Conservation (phyloP, 2,797 vertebrate genomes). For the Scarus forsteni region DNA sequence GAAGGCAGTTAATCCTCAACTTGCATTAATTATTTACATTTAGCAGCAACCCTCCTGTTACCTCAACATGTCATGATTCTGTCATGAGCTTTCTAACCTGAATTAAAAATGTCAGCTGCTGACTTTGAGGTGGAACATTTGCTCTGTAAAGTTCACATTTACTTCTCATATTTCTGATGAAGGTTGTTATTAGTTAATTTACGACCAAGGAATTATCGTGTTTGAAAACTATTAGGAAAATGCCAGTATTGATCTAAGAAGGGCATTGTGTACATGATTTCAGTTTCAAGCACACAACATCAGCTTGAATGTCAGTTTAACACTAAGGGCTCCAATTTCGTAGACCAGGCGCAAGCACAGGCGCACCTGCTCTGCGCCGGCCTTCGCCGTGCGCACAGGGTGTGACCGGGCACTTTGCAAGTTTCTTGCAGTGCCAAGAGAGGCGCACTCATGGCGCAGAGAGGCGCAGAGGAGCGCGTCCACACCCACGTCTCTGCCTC, state of each 20-base stretch:
- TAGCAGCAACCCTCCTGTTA: slow-evolving; percentile 46
- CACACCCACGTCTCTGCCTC: no score
- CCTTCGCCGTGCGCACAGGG: no score
- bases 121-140: slow-evolving; percentile 67
- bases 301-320: background rate
- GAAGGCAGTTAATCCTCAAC: slow-evolving; percentile 55
- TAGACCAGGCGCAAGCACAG: no score
- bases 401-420: no score
- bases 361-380: no score
- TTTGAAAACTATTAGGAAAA: slow-evolving; percentile 1
- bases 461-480: no score
- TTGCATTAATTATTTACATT: slow-evolving; percentile 67
- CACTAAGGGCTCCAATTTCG: no score
- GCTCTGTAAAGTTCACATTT: slow-evolving; percentile 18
- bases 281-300: no score
- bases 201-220: slow-evolving; percentile 17
- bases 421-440: no score
- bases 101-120: slow-evolving; percentile 77
- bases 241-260: slow-evolving; percentile 19
- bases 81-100: slow-evolving; percentile 54
- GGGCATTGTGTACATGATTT: background rate
- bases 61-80: slow-evolving; percentile 68
- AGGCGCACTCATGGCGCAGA: no score
- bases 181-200: slow-evolving; percentile 26
- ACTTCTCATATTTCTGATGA: slow-evolving; percentile 33